Conservation (phyloP, 2,113 vertebrate species). For the Artemisiospiza belli region DNA sequence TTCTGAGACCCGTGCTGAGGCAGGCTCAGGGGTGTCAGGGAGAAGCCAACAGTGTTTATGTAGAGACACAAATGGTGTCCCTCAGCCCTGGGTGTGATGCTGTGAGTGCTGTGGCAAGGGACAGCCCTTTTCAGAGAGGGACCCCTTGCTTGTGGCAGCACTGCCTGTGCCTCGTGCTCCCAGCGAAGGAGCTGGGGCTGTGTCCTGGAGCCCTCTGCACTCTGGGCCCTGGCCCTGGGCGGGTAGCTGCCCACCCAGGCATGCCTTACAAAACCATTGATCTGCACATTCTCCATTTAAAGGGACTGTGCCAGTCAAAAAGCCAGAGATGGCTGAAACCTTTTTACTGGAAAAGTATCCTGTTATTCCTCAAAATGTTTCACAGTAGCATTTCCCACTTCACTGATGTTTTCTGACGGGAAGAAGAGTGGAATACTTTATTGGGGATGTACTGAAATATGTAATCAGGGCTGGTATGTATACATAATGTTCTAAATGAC, state of each 20-base stretch:
- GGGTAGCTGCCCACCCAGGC: not conserved
- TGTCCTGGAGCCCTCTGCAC: fast-evolving
- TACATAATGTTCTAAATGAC: not conserved
- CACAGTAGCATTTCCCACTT: not conserved
- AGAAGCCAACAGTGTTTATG: not conserved
- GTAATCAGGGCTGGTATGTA: not conserved
- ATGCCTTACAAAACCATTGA: not conserved
- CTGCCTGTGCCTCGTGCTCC: not conserved
- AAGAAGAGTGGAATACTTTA: not conserved
- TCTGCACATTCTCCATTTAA: not conserved
- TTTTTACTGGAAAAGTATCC: not conserved
- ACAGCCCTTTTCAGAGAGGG: not conserved
- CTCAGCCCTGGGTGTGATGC: not conserved
- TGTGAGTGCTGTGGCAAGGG: not conserved
- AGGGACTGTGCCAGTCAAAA: not conserved
- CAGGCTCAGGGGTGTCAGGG: fast-evolving
- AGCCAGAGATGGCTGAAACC: not conserved
- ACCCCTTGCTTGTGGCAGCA: not conserved
- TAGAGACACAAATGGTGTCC: too few species aligned
- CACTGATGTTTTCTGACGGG: not conserved
- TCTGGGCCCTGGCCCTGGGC: fast-evolving
- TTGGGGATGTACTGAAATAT: not conserved
- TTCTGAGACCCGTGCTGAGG: not conserved
- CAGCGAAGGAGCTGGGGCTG: fast-evolving
- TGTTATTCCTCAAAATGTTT: not conserved